A percentile compares a stretch with the other conserved stretches of the same genome.
Conservation (phyloP, 2,113 vertebrate species). For the Zonotrichia leucophrys region DNA sequence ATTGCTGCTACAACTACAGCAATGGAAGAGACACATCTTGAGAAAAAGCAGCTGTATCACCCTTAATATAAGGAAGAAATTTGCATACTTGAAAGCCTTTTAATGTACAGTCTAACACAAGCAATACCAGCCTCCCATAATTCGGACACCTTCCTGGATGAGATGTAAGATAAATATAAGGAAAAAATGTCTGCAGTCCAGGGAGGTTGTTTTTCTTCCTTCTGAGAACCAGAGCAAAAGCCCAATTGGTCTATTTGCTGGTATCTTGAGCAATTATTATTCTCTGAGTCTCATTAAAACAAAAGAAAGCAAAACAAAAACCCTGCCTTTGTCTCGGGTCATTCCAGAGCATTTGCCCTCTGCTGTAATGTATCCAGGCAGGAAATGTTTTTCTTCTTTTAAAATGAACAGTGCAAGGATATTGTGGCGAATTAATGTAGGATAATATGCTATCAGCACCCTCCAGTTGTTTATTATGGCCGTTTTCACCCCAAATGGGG, state of each 20-base stretch:
- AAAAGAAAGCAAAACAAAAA: constrained; percentile 27
- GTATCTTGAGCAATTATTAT: constrained; percentile 52
- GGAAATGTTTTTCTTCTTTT: constrained; percentile 77
- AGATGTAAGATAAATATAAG: background rate
- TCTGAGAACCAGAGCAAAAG: constrained; percentile 34
- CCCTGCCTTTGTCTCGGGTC: constrained; percentile 57
- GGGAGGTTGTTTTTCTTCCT: constrained; percentile 11
- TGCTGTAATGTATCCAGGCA: constrained; percentile 68
- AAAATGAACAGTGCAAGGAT: constrained; percentile 63
- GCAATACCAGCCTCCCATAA: background rate
- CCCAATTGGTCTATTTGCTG: background rate
- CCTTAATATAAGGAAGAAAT: background rate
- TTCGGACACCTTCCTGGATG: background rate
- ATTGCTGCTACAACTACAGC: background rate
- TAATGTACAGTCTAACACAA: background rate
- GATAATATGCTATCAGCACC: constrained; percentile 59
- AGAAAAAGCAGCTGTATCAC: background rate
- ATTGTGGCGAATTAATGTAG: constrained; percentile 36
- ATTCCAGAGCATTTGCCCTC: constrained; percentile 63
- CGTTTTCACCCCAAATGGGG: constrained; percentile 36
- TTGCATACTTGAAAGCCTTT: background rate
- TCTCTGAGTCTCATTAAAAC: constrained; percentile 14
- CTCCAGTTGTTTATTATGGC: constrained; percentile 70
- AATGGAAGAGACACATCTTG: background rate
- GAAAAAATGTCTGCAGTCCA: background rate